Percentiles rank a stretch among this genome's conserved stretches.
Evolutionary conservation across 37 sponge, comb jelly and placozoan species (phyloP).

Genomic region (Halisarca cf. caerulea): DNA sequence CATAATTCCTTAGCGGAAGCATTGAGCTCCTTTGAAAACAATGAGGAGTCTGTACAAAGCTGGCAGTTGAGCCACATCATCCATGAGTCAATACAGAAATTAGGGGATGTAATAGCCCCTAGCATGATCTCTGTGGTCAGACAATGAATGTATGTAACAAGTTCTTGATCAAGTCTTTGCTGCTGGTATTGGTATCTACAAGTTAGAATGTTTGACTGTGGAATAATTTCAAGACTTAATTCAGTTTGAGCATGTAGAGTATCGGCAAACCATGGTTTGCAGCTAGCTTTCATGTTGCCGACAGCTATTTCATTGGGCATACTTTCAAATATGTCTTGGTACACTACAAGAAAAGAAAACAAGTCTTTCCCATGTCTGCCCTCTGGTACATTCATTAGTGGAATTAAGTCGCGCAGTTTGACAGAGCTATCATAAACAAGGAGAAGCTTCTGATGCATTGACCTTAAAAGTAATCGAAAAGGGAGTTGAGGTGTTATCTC

Average conservation of each 20-base stretch:
- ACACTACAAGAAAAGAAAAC: background rate
- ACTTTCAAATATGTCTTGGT: background rate
- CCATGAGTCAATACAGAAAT: background rate
- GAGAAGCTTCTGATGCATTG: background rate
- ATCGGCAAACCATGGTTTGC: background rate
- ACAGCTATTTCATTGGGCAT: background rate
- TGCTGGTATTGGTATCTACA: conserved; percentile 10
- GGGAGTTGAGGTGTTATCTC: background rate
- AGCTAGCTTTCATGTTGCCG: background rate
- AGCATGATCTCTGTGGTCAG: background rate
- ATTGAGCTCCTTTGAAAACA: background rate
- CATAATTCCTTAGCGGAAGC: background rate
- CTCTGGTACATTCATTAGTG: background rate
- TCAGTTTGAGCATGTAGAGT: conserved; percentile 1
- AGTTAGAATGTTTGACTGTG: background rate
- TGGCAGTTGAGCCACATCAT: background rate
- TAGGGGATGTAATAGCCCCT: background rate
- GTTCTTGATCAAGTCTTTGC: background rate
- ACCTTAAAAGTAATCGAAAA: background rate
- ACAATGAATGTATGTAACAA: background rate
- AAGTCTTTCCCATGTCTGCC: background rate
- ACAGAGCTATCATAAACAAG: background rate
- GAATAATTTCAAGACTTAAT: background rate
- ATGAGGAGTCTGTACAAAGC: background rate
- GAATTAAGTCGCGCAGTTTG: background rate